Conservation (phyloP, 2,888 invertebrate genomes). For the Euclidia mi region DNA sequence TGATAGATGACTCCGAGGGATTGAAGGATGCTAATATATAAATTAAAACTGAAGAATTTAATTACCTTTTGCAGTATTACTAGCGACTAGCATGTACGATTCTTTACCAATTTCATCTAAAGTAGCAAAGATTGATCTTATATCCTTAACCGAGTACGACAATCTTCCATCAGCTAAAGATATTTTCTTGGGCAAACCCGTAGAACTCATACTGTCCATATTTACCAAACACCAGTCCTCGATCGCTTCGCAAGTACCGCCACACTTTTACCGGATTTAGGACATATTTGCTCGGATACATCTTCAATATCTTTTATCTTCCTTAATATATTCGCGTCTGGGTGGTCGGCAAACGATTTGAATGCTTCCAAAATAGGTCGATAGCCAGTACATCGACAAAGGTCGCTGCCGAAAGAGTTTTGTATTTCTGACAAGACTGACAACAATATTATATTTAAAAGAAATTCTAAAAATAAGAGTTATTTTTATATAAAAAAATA, state of each 20-base stretch:
- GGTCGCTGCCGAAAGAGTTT: slow-evolving; percentile 92
- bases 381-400: slow-evolving; percentile 94
- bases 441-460: too few relatives aligned
- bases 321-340: slow-evolving; percentile 51
- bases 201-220: slow-evolving; percentile 33
- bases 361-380: slow-evolving; percentile 91
- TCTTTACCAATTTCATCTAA: slow-evolving; percentile 69
- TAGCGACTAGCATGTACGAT: slow-evolving; percentile 91
- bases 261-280: slow-evolving; percentile 64
- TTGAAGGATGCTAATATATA: background rate
- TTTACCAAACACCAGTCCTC: slow-evolving; percentile 70
- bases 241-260: slow-evolving; percentile 54
- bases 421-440: slow-evolving; percentile 90
- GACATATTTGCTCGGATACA: slow-evolving; percentile 61
- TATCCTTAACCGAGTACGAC: slow-evolving; percentile 85
- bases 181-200: slow-evolving; percentile 56
- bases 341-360: slow-evolving; percentile 86
- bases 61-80: slow-evolving; percentile 92
- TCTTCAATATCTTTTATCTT: slow-evolving; percentile 77
- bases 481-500: too few relatives aligned
- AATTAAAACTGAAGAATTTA: background rate
- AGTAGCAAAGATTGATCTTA: slow-evolving; percentile 85
- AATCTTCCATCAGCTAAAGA: slow-evolving; percentile 66
- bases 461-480: too few relatives aligned
- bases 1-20: too few relatives aligned